Evolutionary conservation across 2,113 vertebrate genomes (phyloP).

Genomic region (Campylorhamphus procurvoides): DNA sequence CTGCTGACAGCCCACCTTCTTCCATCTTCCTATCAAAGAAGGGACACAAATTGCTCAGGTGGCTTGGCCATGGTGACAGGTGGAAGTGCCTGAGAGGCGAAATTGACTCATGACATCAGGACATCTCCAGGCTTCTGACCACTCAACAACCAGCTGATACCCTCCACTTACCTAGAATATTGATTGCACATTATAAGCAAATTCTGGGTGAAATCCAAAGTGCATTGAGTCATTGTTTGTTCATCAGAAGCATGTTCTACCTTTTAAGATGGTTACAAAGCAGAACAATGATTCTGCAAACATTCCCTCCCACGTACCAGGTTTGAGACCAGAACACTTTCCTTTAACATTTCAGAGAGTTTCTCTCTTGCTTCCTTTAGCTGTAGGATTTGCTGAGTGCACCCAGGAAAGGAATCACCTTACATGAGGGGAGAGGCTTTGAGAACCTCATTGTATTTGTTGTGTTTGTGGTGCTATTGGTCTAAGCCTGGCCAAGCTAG

Average conservation of each 20-base stretch:
- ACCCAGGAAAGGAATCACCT: neutral
- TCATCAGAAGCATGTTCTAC: neutral
- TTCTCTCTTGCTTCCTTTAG: neutral
- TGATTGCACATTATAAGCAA: neutral
- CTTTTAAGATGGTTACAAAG: neutral
- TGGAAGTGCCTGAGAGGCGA: neutral
- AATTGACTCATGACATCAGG: neutral
- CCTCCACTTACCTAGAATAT: neutral
- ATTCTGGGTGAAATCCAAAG: neutral
- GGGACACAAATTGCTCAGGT: neutral
- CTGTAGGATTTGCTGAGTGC: neutral
- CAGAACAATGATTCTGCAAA: neutral
- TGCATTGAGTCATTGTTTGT: neutral
- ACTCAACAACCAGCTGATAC: neutral
- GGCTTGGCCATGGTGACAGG: neutral
- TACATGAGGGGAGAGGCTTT: neutral
- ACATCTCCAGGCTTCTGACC: neutral
- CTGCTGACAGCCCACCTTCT: neutral
- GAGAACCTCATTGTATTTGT: neutral
- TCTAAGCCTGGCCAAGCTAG: neutral
- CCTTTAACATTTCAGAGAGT: neutral
- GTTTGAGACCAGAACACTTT: neutral
- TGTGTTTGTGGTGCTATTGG: neutral
- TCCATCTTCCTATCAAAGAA: neutral
- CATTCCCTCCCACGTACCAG: neutral